Base-by-base conservation (phyloP, 2,888 invertebrate genomes). In the Polyommatus icarus region DNA sequence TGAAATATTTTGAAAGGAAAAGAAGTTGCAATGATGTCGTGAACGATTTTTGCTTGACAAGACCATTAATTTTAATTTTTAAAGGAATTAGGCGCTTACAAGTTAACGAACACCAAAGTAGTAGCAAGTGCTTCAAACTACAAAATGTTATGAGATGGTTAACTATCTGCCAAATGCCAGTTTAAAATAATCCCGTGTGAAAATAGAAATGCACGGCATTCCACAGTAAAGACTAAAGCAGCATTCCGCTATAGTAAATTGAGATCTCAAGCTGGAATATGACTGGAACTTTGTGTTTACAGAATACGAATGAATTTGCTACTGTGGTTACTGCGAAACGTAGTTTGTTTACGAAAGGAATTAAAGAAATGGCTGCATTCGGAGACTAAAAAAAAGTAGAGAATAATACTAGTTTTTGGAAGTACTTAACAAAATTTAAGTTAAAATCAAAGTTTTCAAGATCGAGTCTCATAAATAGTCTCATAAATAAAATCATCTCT, bases 121-220 rank as follows among this genome's bases (percentile, higher is more conserved):
- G 50, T 15, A 1, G 50, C 12, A 50, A 50, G 50, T 50, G 10
- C 3, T 15, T 10, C 59, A 61, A 24, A 20, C n/a, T 10, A 20
- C 59, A 61, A 24, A 61, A 10, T 61, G n/a, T 20, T 20, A 8
- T 61, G 59, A 57, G 0, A 57, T 59, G 61, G 10, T 20, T 61
- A 61, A 61, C 61, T 61, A 61, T 61, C 61, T 24, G 61, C 61
- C 61, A 24, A 61, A 72, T 72, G 3, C 10, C 10, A 72, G n/a
- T 72, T 36, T 8, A 32, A 32, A 71, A 32, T 36, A 32, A 71
- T 18, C 18, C 36, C n/a, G 36, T 72, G 40, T 73, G 46, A 73
- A 73, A 73, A 73, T 73, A 73, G 73, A 73, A 73, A 73, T 73
- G 50, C 50, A 73, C 59, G 57, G 57, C 20, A 24, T 61, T 10